Evolutionary conservation across 1,140 invertebrate species (phyloP), one percentile per base, ranked within the genome.

Genomic region (Medauroidea extradentata): DNA sequence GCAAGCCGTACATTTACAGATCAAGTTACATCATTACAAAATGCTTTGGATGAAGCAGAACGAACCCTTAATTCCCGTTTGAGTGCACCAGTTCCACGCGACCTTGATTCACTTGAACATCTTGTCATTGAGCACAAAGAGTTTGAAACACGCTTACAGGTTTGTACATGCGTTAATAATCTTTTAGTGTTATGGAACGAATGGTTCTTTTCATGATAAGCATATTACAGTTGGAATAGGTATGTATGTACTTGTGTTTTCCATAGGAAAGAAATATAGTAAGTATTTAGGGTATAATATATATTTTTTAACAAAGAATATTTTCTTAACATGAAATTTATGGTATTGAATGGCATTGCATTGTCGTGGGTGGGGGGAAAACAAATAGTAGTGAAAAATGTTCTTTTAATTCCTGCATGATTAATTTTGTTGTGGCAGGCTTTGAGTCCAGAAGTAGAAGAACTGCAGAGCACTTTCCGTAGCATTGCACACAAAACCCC

Each of bases 121-220:
- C 76, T 93, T 44, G 88, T 96, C 18, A 78, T 93, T 52, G 90
- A 94, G 67, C 94, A 97, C 70, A 91, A 92, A 69, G 91, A 93
- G 67, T 94, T 88, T 75, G 90, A 93, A 72, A 85, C 81, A 46
- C 81, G 83, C 39, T 71, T 93, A 1, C 76, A 79, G 53, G 68
- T 71, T 51, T 65, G 62, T 41, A 44, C 4, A 34, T 34, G 29
- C 11, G 11, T 23, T 11, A 5, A 1, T 21, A 23, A 9, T 44
- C 23, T 49, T 19, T 24, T 49, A 18, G 9, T 49, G 48, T 25
- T 24, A 9, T 49, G 23, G 11, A 2, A 41, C 13, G 13, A 44
- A 3, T 44, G 13, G 0, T 4, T 14, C 8, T 19, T 44, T 44
- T 44, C 16, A 44, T 21, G 18, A 5, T 44, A 44, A 21, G 13